A percentile compares a stretch with the other conserved stretches of the same genome.
phyloP scores from a whole-genome alignment of 2,888 invertebrate species.

The Tipula lateralis region DNA sequence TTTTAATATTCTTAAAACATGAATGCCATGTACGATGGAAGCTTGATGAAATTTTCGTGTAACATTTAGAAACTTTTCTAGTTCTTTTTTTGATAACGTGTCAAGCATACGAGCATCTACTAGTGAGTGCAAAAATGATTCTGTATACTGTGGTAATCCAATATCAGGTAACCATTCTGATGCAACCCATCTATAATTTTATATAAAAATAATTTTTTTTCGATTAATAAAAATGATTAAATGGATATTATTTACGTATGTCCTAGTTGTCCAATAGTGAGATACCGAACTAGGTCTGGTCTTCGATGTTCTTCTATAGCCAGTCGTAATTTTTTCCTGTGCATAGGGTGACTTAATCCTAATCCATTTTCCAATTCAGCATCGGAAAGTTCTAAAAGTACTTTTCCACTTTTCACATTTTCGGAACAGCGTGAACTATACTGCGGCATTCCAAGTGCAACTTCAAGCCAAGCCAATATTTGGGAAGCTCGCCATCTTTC shows the following conservation, averaged over 20 bases:
- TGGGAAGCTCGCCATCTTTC: constrained; percentile 89
- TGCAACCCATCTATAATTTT: constrained; percentile 65
- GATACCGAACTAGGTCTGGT: constrained; percentile 80
- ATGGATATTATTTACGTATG: constrained; percentile 55
- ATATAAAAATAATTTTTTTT: not conserved
- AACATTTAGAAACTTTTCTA: constrained; percentile 89
- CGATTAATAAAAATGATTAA: not conserved
- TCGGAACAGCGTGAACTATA: constrained; percentile 86
- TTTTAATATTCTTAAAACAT: constrained; percentile 83
- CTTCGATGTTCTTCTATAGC: constrained; percentile 90
- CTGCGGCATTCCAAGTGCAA: constrained; percentile 90
- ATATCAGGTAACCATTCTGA: constrained; percentile 90
- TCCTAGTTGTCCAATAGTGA: constrained; percentile 78
- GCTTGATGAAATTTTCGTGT: constrained; percentile 92
- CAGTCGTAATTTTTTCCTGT: constrained; percentile 84
- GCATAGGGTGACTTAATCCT: constrained; percentile 88
- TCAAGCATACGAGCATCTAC: constrained; percentile 92
- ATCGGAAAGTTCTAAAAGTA: constrained; percentile 86
- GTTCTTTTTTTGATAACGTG: constrained; percentile 86
- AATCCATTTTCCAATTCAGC: constrained; percentile 85
- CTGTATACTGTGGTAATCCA: constrained; percentile 83
- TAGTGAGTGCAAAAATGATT: constrained; percentile 80
- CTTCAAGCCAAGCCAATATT: constrained; percentile 90
- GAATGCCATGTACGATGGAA: constrained; percentile 86
- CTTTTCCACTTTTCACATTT: constrained; percentile 94